These are phyloP conservation scores for Aurelia sp. DNA, from an alignment of 30 jellyfish, hydroid and myxozoan species.

Conservation along the genomic window DNA sequence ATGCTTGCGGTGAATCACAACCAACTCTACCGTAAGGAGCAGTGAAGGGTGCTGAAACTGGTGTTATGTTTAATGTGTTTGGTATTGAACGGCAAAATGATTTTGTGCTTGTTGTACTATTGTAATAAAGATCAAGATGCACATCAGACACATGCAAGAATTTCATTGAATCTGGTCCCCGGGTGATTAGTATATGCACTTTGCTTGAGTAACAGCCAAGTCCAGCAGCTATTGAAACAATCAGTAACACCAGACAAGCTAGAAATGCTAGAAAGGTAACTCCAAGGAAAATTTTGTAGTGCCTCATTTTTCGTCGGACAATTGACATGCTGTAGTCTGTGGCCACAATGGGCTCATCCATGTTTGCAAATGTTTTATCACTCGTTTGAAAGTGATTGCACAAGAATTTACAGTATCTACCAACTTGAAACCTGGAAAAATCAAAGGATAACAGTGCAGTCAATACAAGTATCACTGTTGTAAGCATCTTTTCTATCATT, in stretches of 20 bases:
- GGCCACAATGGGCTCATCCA: no score
- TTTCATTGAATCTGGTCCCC: neutral
- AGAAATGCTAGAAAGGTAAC: constrained; percentile 8
- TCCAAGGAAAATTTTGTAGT: constrained; percentile 7
- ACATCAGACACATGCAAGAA: constrained; percentile 68
- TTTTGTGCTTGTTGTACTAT: constrained; percentile 25
- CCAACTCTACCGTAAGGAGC: constrained; percentile 71
- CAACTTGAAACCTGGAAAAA: no score
- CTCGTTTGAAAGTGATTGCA: no score
- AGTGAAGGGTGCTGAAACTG: constrained; percentile 45
- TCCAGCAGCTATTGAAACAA: constrained; percentile 19
- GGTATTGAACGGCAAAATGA: constrained; percentile 58
- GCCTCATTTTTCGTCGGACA: neutral
- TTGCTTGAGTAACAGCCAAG: constrained; percentile 14
- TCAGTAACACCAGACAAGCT: constrained; percentile 6
- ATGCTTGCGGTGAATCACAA: constrained; percentile 66
- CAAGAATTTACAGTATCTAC: no score
- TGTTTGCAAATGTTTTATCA: no score
- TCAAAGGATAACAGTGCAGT: no score
- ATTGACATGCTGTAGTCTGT: neutral
- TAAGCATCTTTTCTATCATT: no score
- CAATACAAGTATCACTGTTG: no score
- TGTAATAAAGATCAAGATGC: constrained; percentile 57
- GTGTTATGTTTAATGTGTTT: constrained; percentile 37
- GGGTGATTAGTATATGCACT: neutral